A percentile compares a stretch with the other conserved stretches of the same genome.
Evolutionary conservation across 2,797 vertebrate genomes (phyloP).

Genomic region (Adelosebastes latens): DNA sequence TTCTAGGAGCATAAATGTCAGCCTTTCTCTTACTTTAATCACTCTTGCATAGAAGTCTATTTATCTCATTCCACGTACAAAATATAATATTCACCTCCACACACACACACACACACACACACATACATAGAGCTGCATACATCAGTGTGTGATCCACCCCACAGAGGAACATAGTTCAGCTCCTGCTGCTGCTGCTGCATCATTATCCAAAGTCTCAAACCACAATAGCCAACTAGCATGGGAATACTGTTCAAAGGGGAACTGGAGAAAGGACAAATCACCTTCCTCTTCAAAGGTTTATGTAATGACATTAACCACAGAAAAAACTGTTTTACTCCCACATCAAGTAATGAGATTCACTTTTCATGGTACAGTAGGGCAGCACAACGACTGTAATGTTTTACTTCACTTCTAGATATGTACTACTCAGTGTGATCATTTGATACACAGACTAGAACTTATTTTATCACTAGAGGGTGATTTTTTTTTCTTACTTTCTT

Average conservation of each 20-base stretch:
- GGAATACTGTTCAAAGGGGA: neutral
- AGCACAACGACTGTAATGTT: neutral
- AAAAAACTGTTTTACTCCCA: neutral
- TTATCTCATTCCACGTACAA: neutral
- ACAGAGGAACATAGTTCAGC: slow-evolving; percentile 1
- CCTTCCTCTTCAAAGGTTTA: neutral
- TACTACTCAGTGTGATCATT: neutral
- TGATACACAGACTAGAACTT: neutral
- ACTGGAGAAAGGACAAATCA: neutral
- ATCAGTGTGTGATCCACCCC: neutral
- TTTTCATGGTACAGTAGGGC: neutral
- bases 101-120: neutral
- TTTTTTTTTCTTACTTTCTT: no score
- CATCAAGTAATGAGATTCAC: neutral
- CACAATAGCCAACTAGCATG: neutral
- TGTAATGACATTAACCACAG: neutral
- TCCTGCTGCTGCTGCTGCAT: neutral
- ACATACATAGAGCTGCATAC: neutral
- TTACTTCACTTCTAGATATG: neutral
- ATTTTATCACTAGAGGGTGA: neutral
- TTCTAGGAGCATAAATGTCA: slow-evolving; percentile 19
- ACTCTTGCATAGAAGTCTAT: slow-evolving; percentile 22
- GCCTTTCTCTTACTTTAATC: slow-evolving; percentile 36
- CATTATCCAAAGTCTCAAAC: slow-evolving; percentile 12
- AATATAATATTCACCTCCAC: slow-evolving; percentile 5